Percentiles rank a stretch among this genome's conserved stretches.
Conservation (phyloP, 1,140 invertebrate species). For the Monochamus saltuarius region DNA sequence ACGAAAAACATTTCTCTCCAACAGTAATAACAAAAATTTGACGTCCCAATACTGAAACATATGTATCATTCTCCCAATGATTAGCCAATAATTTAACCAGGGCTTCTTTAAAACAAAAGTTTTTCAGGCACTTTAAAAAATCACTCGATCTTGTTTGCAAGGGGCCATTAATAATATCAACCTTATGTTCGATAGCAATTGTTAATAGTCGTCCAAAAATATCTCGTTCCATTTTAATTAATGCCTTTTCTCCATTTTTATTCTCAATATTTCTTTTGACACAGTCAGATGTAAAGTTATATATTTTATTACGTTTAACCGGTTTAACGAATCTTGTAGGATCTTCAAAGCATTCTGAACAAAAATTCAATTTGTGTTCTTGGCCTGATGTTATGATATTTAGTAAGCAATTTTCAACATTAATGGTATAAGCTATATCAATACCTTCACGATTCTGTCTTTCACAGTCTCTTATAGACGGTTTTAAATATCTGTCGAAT, state of each 20-base stretch:
- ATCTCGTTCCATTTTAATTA: slow-evolving; percentile 43
- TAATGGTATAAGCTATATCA: slow-evolving; percentile 8
- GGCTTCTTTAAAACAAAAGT: slow-evolving; percentile 44
- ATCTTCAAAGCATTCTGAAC: slow-evolving; percentile 34
- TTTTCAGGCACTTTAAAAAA: slow-evolving; percentile 42
- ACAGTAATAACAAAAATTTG: slow-evolving; percentile 41
- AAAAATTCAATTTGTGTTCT: slow-evolving; percentile 39
- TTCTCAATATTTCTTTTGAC: slow-evolving; percentile 19
- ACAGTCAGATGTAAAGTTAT: slow-evolving; percentile 38
- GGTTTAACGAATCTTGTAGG: slow-evolving; percentile 38
- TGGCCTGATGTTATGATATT: slow-evolving; percentile 31
- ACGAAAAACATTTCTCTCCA: slow-evolving; percentile 16
- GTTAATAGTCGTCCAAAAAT: slow-evolving; percentile 40
- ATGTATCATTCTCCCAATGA: slow-evolving; percentile 32
- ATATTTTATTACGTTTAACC: slow-evolving; percentile 41
- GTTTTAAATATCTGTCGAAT: slow-evolving; percentile 13
- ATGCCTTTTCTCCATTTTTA: slow-evolving; percentile 24
- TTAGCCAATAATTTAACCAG: slow-evolving; percentile 40
- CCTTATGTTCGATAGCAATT: slow-evolving; percentile 38
- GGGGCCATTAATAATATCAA: slow-evolving; percentile 28
- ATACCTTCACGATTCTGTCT: neutral
- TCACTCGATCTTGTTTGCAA: slow-evolving; percentile 40
- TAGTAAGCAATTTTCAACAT: slow-evolving; percentile 35
- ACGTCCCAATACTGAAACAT: neutral
- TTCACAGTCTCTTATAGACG: slow-evolving; percentile 9